Conservation (phyloP, 2,797 vertebrate genomes). For the Cyprinodon diabolis region DNA sequence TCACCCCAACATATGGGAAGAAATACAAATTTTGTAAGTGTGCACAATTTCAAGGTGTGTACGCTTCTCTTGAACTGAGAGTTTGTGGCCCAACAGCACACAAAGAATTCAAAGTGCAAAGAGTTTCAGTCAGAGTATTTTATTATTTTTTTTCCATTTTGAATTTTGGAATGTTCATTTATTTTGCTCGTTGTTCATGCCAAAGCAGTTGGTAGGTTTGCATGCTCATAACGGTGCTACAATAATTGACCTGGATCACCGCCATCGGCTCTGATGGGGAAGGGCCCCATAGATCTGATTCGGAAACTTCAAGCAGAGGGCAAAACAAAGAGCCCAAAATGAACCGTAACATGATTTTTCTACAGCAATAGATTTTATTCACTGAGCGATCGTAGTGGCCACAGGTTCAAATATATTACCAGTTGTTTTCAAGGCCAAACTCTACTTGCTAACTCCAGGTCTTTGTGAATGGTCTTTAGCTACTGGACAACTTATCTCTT, state of each 20-base stretch:
- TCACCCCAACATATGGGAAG: neutral
- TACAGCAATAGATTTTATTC: neutral
- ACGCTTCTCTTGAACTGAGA: no score
- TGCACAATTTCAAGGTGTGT: neutral
- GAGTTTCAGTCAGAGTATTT: no score
- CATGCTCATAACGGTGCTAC: neutral
- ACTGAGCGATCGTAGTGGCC: neutral
- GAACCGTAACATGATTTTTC: neutral
- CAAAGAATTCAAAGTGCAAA: no score
- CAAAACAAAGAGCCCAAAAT: neutral
- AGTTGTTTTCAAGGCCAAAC: neutral
- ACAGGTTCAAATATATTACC: neutral
- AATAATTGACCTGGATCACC: neutral
- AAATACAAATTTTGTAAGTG: neutral
- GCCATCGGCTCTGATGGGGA: slow-evolving; percentile 89
- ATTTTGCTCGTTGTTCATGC: no score
- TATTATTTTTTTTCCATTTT: no score
- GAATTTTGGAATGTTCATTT: neutral
- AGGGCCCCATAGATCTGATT: slow-evolving; percentile 86
- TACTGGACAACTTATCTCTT: neutral
- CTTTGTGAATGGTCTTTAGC: neutral
- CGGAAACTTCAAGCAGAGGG: slow-evolving; percentile 77
- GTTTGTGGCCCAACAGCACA: neutral
- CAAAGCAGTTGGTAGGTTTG: neutral
- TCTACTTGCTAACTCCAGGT: neutral